Evolutionary conservation across 2,113 vertebrate genomes (phyloP).

Genomic region (Oxyruncus cristatus): DNA sequence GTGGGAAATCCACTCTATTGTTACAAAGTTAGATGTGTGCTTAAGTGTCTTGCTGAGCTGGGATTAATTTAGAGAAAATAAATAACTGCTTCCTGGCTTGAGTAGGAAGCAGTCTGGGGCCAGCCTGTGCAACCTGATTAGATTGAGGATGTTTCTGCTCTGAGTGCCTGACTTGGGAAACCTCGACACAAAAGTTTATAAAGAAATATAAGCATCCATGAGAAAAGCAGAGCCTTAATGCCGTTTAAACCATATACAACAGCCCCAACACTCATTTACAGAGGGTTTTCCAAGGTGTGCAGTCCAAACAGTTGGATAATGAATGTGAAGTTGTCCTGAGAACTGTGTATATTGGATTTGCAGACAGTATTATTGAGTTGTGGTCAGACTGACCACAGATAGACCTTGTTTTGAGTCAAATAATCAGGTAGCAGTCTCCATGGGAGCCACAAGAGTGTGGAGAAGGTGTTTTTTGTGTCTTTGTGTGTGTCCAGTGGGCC

Average conservation of each 20-base stretch:
- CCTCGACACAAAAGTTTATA: not conserved
- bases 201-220: not conserved
- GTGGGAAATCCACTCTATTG: not conserved
- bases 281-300: not conserved
- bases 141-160: not conserved
- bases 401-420: not conserved
- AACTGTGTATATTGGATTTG: not conserved
- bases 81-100: not conserved
- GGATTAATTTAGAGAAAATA: conserved; percentile 30
- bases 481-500: not conserved
- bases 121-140: not conserved
- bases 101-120: not conserved
- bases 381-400: not conserved
- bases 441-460: not conserved
- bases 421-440: not conserved
- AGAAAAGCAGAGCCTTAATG: not conserved
- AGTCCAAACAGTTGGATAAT: not conserved
- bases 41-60: conserved; percentile 29
- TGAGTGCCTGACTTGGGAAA: not conserved
- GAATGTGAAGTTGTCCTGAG: not conserved
- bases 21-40: not conserved
- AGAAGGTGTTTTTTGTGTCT: not conserved
- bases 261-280: not conserved
- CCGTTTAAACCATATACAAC: not conserved
- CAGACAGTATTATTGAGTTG: not conserved